A percentile compares a stretch with the other conserved stretches of the same genome.
These are phyloP conservation scores for Willisornis vidua DNA, from an alignment of 2,113 vertebrate species.

Conservation along the genomic window DNA sequence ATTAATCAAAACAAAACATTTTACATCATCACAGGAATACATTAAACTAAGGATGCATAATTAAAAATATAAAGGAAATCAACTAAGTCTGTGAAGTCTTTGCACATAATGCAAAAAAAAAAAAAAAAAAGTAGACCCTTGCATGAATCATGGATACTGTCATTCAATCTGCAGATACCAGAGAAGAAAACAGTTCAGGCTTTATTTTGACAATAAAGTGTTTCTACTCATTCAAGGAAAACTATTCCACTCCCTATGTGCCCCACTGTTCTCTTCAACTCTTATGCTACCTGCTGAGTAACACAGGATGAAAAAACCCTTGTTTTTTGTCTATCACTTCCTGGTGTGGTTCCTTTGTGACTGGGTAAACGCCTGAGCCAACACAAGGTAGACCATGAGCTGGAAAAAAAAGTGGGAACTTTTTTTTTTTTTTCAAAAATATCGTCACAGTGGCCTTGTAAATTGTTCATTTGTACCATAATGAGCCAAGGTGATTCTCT, in stretches of 20 bases:
- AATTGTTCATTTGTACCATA: background rate
- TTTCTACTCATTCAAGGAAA: background rate
- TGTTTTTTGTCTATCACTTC: background rate
- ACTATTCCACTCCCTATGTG: background rate
- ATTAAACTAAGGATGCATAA: background rate
- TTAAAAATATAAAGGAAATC: background rate
- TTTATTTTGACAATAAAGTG: background rate
- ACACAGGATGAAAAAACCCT: background rate
- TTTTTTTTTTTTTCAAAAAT: background rate
- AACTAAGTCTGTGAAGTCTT: background rate
- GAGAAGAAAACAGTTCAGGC: background rate
- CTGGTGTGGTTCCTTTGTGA: background rate
- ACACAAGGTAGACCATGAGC: background rate
- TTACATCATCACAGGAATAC: background rate
- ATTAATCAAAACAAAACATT: background rate
- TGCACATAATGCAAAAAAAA: background rate
- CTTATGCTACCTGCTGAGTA: background rate
- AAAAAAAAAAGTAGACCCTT: background rate
- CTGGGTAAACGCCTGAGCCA: background rate
- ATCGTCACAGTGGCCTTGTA: background rate
- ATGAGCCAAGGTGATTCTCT: background rate
- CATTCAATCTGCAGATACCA: background rate
- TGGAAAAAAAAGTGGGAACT: background rate
- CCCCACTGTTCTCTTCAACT: background rate
- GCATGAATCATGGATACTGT: no score